Base-by-base conservation (phyloP, 2,888 invertebrate species). In the Ganaspis brasiliensis region DNA sequence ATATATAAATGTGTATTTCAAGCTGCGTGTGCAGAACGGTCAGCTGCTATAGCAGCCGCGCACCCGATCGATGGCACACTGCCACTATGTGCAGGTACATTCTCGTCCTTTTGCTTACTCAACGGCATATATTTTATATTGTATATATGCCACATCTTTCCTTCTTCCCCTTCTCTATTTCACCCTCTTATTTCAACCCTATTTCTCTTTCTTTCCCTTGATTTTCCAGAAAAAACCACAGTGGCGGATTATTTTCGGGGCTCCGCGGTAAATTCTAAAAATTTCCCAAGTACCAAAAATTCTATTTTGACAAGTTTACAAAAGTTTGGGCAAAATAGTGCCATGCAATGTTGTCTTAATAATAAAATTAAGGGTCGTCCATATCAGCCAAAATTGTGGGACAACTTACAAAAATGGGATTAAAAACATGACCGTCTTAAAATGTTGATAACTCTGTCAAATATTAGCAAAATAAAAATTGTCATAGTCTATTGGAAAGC, bases 31-130 rank as follows among this genome's bases (percentile, higher is more conserved):
- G 81, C 79, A 79, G 82, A 84, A 84, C 82, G 82, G 84, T 88
- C 87, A 87, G 87, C 87, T 88, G 86, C 82, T 84, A 82, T 79
- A 78, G 81, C 82, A 79, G 49, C 74, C 85, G 88, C 87, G 87
- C 88, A 89, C 81, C 82, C 87, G 89, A 89, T 89, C 89, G 89
- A 89, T 89, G 88, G 87, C 88, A 87, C 87, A 87, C 84, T 89
- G 83, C 85, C 87, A 84, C 84, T 84, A 63, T 63, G 14, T 63
- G 52, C 31, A 72, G 70, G 26, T 76, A 72, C 73, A 71, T 52
- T 26, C 71, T 72, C 74, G 26, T 57, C 45, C 57, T 61, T 72
- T 67, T 77, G 77, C 73, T 76, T 73, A 21, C 40, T 63, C 21
- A 40, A 24, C 24, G 40, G 21, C 24, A 67, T 67, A 40, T 37